Conservation (phyloP, 2,888 invertebrate genomes). For the Ethmia dodecea region DNA sequence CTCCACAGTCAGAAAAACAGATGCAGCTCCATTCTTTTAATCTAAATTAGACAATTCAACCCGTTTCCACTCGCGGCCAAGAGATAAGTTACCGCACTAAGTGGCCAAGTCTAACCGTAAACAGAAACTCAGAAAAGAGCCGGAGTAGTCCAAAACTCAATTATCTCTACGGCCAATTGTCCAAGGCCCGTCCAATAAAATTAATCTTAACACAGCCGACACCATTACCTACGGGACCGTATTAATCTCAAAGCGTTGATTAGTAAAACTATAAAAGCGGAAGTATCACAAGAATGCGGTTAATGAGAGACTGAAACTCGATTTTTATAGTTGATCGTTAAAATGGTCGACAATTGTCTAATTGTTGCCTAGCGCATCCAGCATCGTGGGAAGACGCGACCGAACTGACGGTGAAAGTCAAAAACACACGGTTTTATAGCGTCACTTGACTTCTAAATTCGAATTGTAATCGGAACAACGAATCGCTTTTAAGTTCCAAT, state of each 20-base stretch:
- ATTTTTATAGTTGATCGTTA: constrained; percentile 72
- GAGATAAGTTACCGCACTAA: constrained; percentile 40
- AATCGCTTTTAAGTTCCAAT: constrained; percentile 60
- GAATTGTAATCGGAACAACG: constrained; percentile 60
- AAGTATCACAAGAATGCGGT: constrained; percentile 76
- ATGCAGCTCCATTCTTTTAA: constrained; percentile 27
- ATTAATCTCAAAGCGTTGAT: constrained; percentile 75
- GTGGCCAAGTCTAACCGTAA: constrained; percentile 55
- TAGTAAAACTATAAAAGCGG: constrained; percentile 78
- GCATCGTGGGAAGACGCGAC: constrained; percentile 67
- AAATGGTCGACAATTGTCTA: constrained; percentile 75
- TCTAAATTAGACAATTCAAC: constrained; percentile 44
- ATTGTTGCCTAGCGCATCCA: constrained; percentile 67
- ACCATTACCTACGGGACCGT: constrained; percentile 67
- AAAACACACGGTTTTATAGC: constrained; percentile 56
- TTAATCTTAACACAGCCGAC: constrained; percentile 65
- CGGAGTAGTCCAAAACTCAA: constrained; percentile 61
- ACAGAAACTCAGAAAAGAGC: constrained; percentile 46
- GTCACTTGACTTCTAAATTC: constrained; percentile 58
- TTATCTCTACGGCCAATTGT: constrained; percentile 75
- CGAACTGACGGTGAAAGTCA: constrained; percentile 66
- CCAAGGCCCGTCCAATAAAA: constrained; percentile 64
- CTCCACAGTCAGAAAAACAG: constrained; percentile 13
- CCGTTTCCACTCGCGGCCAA: constrained; percentile 29
- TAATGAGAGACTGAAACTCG: constrained; percentile 71